Percentiles rank a stretch among this genome's conserved stretches.
These are phyloP conservation scores for Buphagus erythrorhynchus DNA, from an alignment of 2,797 vertebrate species.

Conservation along the genomic window DNA sequence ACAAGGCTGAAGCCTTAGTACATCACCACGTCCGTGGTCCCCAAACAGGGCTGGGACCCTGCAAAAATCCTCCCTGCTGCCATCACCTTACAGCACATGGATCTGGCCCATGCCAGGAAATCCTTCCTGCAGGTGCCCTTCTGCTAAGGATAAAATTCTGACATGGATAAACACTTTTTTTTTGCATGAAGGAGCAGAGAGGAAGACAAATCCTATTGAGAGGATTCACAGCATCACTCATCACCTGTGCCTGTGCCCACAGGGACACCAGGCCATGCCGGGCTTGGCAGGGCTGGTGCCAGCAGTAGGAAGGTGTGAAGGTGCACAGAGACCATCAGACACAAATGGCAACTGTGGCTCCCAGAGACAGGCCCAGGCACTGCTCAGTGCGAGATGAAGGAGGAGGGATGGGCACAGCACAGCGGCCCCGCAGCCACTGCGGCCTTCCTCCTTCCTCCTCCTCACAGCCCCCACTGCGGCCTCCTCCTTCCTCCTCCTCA, in stretches of 20 bases:
- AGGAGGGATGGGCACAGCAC: fast-evolving
- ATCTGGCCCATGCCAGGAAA: not conserved
- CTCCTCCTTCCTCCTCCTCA: not conserved
- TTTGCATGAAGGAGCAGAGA: not conserved
- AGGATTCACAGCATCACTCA: not conserved
- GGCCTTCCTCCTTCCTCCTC: not conserved
- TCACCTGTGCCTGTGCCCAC: not conserved
- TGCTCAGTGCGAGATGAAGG: fast-evolving
- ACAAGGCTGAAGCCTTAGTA: not conserved
- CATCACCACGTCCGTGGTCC: fast-evolving
- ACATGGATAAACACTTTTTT: not conserved
- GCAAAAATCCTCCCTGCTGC: not conserved
- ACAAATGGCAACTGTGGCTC: too few species aligned
- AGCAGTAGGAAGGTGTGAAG: too few species aligned
- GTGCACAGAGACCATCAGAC: not conserved
- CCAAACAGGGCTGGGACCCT: not conserved
- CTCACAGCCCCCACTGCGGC: fast-evolving
- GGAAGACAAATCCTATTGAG: fast-evolving
- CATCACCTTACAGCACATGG: not conserved
- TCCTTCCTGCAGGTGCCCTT: not conserved
- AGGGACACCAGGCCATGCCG: not conserved
- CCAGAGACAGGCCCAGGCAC: not conserved
- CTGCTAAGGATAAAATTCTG: not conserved
- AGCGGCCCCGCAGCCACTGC: fast-evolving
- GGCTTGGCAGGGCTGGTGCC: not conserved